Percentiles rank a stretch among this genome's conserved stretches.
Evolutionary conservation across 2,888 invertebrate genomes (phyloP).

Genomic region (Drosophila austrosaltans): DNA sequence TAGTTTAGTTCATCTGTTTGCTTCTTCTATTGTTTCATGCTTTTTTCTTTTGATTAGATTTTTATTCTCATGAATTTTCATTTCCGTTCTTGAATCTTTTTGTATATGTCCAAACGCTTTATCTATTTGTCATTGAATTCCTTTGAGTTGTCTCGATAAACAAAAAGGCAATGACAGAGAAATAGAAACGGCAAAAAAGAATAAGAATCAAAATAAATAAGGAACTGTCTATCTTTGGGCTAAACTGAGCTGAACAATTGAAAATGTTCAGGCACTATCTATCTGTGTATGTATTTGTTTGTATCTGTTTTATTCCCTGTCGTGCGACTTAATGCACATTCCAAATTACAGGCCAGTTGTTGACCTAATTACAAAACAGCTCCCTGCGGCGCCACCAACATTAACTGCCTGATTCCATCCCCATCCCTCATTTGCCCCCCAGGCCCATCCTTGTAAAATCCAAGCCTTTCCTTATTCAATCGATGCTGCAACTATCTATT

Average conservation of each 20-base stretch:
- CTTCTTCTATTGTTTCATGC: constrained; percentile 57
- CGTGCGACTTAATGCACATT: constrained; percentile 47
- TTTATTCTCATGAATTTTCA: constrained; percentile 72
- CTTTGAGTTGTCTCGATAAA: constrained; percentile 36
- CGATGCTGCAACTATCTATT: constrained; percentile 36
- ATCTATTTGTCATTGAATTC: constrained; percentile 47
- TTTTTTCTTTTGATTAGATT: constrained; percentile 67
- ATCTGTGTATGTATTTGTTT: not conserved
- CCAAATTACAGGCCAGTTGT: constrained; percentile 49
- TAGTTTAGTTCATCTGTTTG: constrained; percentile 27
- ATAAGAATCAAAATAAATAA: constrained; percentile 24
- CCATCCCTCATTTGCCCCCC: not conserved
- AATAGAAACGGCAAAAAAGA: not conserved
- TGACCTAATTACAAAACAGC: constrained; percentile 57
- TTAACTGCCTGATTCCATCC: not conserved
- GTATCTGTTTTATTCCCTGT: constrained; percentile 37
- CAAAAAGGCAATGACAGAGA: constrained; percentile 23
- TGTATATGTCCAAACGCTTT: constrained; percentile 30
- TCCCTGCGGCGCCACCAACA: constrained; percentile 21
- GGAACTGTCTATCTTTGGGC: constrained; percentile 4
- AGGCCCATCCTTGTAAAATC: not conserved
- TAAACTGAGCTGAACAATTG: constrained; percentile 15
- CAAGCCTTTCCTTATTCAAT: constrained; percentile 15
- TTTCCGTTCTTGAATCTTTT: constrained; percentile 64
- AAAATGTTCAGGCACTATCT: constrained; percentile 1